phyloP scores from a whole-genome alignment of 2,888 invertebrate genomes.

The Trachelus tabidus region DNA sequence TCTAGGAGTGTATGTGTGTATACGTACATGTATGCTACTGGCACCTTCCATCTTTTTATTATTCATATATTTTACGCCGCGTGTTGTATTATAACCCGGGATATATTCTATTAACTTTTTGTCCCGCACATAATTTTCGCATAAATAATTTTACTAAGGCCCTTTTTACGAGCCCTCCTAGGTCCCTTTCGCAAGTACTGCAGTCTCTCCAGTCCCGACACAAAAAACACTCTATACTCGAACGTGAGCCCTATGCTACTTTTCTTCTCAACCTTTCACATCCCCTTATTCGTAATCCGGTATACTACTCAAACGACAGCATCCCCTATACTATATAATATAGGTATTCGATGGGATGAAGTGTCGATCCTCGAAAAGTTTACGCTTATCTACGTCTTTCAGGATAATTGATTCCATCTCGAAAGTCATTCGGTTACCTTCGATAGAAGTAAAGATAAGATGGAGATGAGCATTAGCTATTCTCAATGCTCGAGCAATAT shows the following conservation, averaged over 20 bases:
- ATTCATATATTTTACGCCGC: neutral
- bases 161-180: neutral
- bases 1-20: too few species aligned
- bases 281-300: neutral
- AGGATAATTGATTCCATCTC: neutral
- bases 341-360: neutral
- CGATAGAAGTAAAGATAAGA: neutral
- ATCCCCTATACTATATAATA: neutral
- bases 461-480: neutral
- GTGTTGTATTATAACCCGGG: neutral
- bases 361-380: neutral
- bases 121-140: neutral
- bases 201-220: neutral
- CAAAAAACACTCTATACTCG: neutral
- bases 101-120: slow-evolving; percentile 4
- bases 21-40: neutral
- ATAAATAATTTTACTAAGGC: neutral
- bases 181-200: neutral
- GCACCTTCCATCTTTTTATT: neutral
- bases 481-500: neutral
- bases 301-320: neutral
- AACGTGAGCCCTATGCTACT: neutral
- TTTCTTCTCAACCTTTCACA: neutral
- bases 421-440: neutral
- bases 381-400: neutral